phyloP scores from a whole-genome alignment of 2,888 invertebrate genomes.

The Campoplex capitator region DNA sequence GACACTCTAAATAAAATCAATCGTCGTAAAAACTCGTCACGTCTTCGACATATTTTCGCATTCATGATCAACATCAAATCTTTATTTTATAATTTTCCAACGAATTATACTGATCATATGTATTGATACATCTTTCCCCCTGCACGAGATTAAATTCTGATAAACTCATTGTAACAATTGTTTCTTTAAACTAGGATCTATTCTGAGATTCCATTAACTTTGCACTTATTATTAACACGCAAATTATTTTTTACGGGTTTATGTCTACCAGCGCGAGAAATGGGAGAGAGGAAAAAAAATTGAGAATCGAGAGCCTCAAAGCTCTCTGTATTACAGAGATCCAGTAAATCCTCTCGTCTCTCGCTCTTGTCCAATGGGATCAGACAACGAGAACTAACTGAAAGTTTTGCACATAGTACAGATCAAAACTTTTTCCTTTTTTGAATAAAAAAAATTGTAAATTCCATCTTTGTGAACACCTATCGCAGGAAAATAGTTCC shows the following conservation, averaged over 20 bases:
- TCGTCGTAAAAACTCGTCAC: constrained; percentile 42
- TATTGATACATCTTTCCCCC: too few species aligned
- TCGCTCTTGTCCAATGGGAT: neutral
- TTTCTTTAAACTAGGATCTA: neutral
- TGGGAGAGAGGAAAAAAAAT: neutral
- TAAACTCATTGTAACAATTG: neutral
- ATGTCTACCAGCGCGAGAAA: constrained; percentile 1
- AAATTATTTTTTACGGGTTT: neutral
- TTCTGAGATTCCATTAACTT: neutral
- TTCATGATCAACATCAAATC: neutral
- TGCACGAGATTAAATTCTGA: too few species aligned
- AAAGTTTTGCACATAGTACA: neutral
- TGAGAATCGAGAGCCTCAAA: constrained; percentile 36
- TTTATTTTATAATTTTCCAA: neutral
- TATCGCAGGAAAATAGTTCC: neutral
- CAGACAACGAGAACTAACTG: constrained; percentile 10
- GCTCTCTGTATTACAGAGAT: constrained; percentile 39
- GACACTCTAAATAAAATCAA: constrained; percentile 45
- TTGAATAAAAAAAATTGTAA: neutral
- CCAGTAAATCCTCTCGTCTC: constrained; percentile 34
- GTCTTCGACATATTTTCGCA: constrained; percentile 1
- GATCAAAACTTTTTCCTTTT: neutral
- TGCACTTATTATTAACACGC: neutral
- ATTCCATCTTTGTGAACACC: neutral
- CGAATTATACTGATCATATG: neutral